Evolutionary conservation across 2,113 vertebrate genomes (phyloP).

Genomic region (Ictidomys tridecemlineatus): DNA sequence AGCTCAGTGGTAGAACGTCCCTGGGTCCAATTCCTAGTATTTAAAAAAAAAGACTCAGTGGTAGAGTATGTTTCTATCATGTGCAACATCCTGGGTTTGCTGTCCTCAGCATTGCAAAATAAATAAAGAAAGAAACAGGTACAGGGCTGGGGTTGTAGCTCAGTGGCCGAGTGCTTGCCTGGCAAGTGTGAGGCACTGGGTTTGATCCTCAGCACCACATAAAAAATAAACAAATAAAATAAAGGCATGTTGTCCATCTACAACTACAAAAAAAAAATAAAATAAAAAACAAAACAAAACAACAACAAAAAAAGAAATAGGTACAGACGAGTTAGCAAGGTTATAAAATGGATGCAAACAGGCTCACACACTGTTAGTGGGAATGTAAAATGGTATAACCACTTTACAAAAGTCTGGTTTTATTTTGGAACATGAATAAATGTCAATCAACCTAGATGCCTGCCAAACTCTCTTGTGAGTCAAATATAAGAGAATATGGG

Average conservation of each 20-base stretch:
- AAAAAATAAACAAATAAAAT: too few species aligned
- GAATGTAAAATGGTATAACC: background rate
- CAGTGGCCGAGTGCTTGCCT: too few species aligned
- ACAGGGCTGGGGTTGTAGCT: too few species aligned
- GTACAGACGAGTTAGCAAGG: background rate
- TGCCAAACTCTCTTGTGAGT: background rate
- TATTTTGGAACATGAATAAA: slow-evolving; percentile 5
- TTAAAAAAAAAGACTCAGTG: background rate
- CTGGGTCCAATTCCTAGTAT: background rate
- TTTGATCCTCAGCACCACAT: too few species aligned
- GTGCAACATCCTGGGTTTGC: too few species aligned
- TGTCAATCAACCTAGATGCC: slow-evolving; percentile 25
- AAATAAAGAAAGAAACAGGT: too few species aligned
- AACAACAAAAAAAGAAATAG: background rate
- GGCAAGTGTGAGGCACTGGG: too few species aligned
- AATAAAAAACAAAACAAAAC: too few species aligned
- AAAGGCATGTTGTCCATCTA: too few species aligned
- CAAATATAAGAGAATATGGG: slow-evolving; percentile 9
- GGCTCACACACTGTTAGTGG: background rate
- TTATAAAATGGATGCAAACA: background rate
- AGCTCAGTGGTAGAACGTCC: background rate
- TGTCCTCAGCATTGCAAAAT: too few species aligned
- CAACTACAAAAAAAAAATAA: too few species aligned
- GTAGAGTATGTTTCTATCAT: too few species aligned
- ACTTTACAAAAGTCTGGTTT: background rate